Percentiles rank a stretch among this genome's conserved stretches.
phyloP scores from a whole-genome alignment of 2,888 invertebrate genomes.

The Coelopa pilipes region DNA sequence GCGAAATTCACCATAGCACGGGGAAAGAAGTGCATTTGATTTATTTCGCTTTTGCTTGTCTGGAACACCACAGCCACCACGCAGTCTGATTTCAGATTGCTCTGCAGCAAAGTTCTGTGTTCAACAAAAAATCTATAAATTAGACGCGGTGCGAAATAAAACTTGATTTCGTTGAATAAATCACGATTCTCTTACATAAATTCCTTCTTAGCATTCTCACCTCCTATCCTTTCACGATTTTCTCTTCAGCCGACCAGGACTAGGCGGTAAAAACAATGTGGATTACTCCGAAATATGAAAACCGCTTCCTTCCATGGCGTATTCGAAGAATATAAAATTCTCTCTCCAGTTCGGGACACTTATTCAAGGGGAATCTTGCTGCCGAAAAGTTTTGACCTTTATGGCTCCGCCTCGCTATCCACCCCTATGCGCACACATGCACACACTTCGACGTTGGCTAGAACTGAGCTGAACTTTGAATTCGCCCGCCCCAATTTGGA shows the following conservation, averaged over 20 bases:
- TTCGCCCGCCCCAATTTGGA: too few relatives aligned
- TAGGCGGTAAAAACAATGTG: neutral
- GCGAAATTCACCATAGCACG: slow-evolving; percentile 10
- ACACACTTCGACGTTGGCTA: too few relatives aligned
- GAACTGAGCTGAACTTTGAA: too few relatives aligned
- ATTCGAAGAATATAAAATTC: neutral
- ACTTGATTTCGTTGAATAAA: slow-evolving; percentile 57
- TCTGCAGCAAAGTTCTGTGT: slow-evolving; percentile 40
- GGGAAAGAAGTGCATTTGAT: slow-evolving; percentile 58
- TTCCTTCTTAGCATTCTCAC: slow-evolving; percentile 60
- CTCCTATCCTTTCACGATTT: slow-evolving; percentile 1
- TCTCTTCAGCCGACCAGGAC: too few relatives aligned
- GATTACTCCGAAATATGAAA: slow-evolving; percentile 54
- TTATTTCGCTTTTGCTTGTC: slow-evolving; percentile 49
- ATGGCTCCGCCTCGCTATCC: slow-evolving; percentile 39
- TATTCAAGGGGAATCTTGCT: slow-evolving; percentile 47
- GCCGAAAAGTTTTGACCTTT: slow-evolving; percentile 60
- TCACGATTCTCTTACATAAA: slow-evolving; percentile 65
- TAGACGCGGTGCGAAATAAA: slow-evolving; percentile 57
- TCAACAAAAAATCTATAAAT: slow-evolving; percentile 59
- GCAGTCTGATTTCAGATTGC: neutral
- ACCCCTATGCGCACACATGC: neutral
- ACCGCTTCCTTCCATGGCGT: slow-evolving; percentile 45
- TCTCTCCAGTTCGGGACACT: slow-evolving; percentile 15
- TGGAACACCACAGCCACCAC: neutral